Evolutionary conservation across 2,113 vertebrate genomes (phyloP).

Genomic region (Chionis minor): DNA sequence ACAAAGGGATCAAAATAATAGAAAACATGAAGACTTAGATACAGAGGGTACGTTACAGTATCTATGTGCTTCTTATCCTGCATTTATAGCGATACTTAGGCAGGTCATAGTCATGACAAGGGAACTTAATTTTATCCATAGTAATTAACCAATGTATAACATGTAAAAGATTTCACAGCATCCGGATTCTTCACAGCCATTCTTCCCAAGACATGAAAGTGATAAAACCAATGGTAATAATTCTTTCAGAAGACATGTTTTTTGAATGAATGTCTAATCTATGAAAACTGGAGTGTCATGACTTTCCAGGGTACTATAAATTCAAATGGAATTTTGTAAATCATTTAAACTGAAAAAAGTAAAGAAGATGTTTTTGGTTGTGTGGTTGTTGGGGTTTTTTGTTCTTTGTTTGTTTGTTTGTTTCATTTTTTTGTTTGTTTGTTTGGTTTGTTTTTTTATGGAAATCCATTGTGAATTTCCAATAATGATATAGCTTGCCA

Average conservation of each 20-base stretch:
- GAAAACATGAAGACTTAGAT: not conserved
- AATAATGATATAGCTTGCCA: not conserved
- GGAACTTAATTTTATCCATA: not conserved
- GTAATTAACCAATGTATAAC: not conserved
- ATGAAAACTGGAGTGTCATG: not conserved
- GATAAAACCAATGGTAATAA: not conserved
- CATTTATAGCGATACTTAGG: not conserved
- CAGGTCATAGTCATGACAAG: not conserved
- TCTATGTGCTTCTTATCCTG: not conserved
- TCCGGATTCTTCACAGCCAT: not conserved
- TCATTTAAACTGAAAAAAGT: fast-evolving
- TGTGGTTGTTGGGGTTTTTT: not conserved
- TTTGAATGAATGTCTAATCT: not conserved
- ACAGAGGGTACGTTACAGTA: not conserved
- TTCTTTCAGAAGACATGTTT: not conserved
- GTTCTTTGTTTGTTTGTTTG: too few species aligned
- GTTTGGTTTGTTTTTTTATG: not conserved
- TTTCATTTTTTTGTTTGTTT: not conserved
- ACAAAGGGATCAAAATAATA: not conserved
- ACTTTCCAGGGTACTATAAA: not conserved
- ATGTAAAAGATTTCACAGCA: not conserved
- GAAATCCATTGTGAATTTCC: not conserved
- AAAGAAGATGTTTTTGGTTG: not conserved
- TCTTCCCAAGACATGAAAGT: not conserved
- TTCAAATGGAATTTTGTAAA: not conserved